phyloP scores from a whole-genome alignment of 2,113 vertebrate species.

The Oncorhynchus nerka region DNA sequence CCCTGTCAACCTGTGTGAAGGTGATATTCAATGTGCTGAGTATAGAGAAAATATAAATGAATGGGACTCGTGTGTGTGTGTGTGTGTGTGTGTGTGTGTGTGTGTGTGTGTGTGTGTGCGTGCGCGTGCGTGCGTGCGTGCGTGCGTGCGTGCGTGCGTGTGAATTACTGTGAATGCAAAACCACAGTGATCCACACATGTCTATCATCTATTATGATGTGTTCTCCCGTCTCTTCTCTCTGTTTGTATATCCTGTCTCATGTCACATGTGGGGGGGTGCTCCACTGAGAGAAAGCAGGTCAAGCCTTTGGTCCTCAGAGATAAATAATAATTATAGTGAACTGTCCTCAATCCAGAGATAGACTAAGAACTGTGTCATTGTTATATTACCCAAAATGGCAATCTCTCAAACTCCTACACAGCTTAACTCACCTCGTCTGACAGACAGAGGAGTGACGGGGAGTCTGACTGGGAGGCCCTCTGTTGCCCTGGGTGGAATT shows the following conservation, averaged over 20 bases:
- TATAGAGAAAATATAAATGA: too few species aligned
- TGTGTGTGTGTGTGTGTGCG: neutral
- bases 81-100: neutral
- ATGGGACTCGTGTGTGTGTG: too few species aligned
- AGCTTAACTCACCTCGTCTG: constrained; percentile 44
- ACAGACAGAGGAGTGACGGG: constrained; percentile 32
- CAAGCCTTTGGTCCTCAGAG: constrained; percentile 66
- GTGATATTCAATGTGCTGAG: too few species aligned
- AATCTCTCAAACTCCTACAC: constrained; percentile 52
- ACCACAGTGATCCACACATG: too few species aligned
- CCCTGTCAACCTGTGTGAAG: too few species aligned
- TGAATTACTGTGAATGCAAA: neutral
- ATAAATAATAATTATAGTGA: constrained; percentile 78
- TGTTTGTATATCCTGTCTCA: constrained; percentile 4
- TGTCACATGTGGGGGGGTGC: constrained; percentile 30
- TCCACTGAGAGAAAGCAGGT: constrained; percentile 62
- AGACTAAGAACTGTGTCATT: constrained; percentile 78
- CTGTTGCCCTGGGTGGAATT: neutral
- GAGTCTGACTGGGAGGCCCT: neutral
- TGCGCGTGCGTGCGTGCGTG: too few species aligned
- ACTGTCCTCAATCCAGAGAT: constrained; percentile 80
- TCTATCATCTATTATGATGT: too few species aligned
- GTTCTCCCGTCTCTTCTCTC: neutral
- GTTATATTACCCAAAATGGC: constrained; percentile 70
- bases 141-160: neutral